These are phyloP conservation scores for Microchrysa polita DNA, from an alignment of 2,888 invertebrate species.

Conservation along the genomic window DNA sequence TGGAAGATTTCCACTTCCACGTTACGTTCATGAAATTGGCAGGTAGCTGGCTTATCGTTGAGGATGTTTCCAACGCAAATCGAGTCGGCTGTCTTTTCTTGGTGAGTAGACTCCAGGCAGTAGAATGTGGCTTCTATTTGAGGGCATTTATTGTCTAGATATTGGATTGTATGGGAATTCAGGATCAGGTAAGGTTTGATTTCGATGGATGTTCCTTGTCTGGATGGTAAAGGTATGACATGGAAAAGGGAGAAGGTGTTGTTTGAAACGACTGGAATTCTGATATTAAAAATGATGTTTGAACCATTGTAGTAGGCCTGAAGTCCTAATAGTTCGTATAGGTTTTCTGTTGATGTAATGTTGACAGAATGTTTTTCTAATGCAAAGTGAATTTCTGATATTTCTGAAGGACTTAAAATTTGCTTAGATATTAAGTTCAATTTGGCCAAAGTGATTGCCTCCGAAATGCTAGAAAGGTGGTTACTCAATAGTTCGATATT, in stretches of 20 bases:
- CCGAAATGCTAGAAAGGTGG: constrained; percentile 25
- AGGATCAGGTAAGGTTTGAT: background rate
- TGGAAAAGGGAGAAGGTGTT: constrained; percentile 26
- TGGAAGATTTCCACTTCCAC: no score
- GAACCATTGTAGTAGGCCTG: constrained; percentile 33
- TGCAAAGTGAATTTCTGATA: background rate
- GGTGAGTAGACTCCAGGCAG: constrained; percentile 27
- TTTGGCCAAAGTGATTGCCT: constrained; percentile 26
- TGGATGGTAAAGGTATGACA: background rate
- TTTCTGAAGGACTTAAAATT: constrained; percentile 14
- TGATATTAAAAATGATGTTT: constrained; percentile 33
- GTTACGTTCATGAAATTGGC: no score
- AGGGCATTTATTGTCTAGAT: background rate
- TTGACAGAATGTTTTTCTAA: constrained; percentile 10
- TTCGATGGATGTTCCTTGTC: background rate
- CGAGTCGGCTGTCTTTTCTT: no score
- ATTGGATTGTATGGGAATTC: background rate
- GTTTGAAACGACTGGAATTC: constrained; percentile 4
- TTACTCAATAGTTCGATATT: constrained; percentile 29
- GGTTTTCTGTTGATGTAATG: background rate
- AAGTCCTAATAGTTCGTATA: constrained; percentile 21
- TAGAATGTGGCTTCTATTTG: constrained; percentile 28
- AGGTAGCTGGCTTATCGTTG: no score
- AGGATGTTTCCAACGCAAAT: no score
- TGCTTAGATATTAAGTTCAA: constrained; percentile 28